phyloP scores from a whole-genome alignment of 2,797 vertebrate species.

The Ispidina picta region DNA sequence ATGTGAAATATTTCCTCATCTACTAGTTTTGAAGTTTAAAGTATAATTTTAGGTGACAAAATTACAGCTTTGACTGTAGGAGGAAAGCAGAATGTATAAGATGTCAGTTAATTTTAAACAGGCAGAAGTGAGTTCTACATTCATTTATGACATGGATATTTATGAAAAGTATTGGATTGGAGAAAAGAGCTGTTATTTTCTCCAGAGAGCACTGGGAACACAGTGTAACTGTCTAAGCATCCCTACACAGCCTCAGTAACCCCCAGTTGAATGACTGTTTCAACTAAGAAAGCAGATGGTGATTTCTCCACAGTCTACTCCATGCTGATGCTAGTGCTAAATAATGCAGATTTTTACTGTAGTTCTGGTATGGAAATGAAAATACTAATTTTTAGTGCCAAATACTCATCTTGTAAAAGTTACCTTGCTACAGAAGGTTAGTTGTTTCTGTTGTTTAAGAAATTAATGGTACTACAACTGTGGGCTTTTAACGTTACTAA shows the following conservation, averaged over 20 bases:
- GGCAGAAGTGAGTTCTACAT: neutral
- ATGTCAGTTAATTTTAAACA: neutral
- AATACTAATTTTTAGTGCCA: neutral
- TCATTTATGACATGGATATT: neutral
- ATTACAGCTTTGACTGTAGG: neutral
- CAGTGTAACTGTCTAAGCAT: neutral
- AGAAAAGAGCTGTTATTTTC: neutral
- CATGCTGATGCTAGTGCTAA: neutral
- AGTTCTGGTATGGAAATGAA: neutral
- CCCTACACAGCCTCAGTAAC: neutral
- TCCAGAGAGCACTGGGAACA: slow-evolving; percentile 5
- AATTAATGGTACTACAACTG: neutral
- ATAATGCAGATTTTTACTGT: neutral
- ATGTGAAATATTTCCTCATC: neutral
- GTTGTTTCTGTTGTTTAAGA: neutral
- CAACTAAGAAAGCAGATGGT: slow-evolving; percentile 41
- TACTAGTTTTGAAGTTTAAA: neutral
- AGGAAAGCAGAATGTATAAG: neutral
- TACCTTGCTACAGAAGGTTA: neutral
- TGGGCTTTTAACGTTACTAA: neutral
- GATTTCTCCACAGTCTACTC: neutral
- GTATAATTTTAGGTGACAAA: neutral
- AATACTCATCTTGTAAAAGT: neutral
- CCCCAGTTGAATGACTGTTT: neutral
- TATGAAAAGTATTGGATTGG: neutral